Evolutionary conservation across 2,888 invertebrate genomes (phyloP).

Genomic region (Drosophila meridionalis): DNA sequence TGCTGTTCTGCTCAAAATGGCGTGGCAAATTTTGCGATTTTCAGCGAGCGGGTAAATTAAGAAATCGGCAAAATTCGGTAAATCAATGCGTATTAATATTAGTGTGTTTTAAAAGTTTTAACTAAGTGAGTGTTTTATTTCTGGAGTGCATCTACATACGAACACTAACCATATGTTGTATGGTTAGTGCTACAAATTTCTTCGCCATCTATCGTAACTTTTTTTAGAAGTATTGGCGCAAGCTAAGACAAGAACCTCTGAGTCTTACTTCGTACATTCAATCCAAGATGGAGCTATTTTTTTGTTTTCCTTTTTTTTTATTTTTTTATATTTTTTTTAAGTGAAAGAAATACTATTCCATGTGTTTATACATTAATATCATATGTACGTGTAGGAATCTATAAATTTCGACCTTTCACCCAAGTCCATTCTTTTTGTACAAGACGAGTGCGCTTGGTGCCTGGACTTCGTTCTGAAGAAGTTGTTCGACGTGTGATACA

Average conservation of each 20-base stretch:
- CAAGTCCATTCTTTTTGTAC: too few relatives aligned
- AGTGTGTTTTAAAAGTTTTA: too few relatives aligned
- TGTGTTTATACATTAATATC: not conserved
- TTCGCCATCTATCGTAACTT: not conserved
- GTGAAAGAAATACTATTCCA: not conserved
- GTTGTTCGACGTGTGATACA: not conserved
- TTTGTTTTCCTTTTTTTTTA: not conserved
- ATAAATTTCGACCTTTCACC: not conserved
- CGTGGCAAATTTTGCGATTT: not conserved
- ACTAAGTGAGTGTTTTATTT: too few relatives aligned
- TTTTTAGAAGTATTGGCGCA: accelerated
- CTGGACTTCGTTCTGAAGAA: not conserved
- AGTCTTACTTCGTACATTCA: not conserved
- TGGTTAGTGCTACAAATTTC: not conserved
- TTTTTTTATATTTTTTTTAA: not conserved
- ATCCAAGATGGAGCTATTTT: not conserved
- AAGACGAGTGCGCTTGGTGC: not conserved
- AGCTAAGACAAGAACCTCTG: constrained; percentile 2
- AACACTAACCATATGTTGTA: too few relatives aligned
- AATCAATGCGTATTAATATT: too few relatives aligned
- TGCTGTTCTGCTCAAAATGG: constrained; percentile 7
- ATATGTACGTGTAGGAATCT: not conserved
- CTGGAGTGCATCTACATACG: too few relatives aligned
- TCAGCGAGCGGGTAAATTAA: too few relatives aligned
- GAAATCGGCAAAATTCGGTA: too few relatives aligned